These are phyloP conservation scores for Eupithecia vulgata DNA, from an alignment of 2,888 invertebrate species.

Conservation along the genomic window DNA sequence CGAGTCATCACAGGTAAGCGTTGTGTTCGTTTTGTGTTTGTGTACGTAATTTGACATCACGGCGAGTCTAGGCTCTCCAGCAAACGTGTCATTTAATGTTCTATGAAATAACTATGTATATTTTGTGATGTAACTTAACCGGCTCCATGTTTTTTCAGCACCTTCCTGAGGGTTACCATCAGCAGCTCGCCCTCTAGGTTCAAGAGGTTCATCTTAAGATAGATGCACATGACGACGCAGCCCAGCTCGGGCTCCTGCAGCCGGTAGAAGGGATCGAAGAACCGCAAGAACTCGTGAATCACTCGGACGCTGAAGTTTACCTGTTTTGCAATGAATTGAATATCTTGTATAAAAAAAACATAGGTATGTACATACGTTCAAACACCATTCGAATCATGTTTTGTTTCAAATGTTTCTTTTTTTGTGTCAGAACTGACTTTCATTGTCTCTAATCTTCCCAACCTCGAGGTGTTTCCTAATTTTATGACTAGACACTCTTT, in stretches of 20 bases:
- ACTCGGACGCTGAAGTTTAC: neutral
- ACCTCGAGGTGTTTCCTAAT: neutral
- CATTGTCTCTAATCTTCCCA: neutral
- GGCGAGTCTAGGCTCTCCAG: neutral
- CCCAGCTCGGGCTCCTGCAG: slow-evolving; percentile 2
- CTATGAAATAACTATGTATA: neutral
- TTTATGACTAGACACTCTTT: neutral
- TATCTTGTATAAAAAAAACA: neutral
- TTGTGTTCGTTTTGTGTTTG: neutral
- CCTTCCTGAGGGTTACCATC: neutral
- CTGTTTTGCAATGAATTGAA: neutral
- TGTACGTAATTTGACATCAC: neutral
- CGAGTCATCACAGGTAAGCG: neutral
- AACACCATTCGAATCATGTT: neutral
- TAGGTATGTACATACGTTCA: neutral
- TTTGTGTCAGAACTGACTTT: neutral
- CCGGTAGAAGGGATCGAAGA: neutral
- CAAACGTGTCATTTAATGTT: neutral
- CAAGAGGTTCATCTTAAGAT: neutral
- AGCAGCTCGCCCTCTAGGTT: neutral
- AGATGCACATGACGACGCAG: neutral
- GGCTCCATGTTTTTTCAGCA: neutral
- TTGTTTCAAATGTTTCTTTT: neutral
- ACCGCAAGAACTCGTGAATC: neutral
- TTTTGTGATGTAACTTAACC: neutral